phyloP scores from a whole-genome alignment of 2,797 vertebrate genomes.

The Hemibagrus guttatus region DNA sequence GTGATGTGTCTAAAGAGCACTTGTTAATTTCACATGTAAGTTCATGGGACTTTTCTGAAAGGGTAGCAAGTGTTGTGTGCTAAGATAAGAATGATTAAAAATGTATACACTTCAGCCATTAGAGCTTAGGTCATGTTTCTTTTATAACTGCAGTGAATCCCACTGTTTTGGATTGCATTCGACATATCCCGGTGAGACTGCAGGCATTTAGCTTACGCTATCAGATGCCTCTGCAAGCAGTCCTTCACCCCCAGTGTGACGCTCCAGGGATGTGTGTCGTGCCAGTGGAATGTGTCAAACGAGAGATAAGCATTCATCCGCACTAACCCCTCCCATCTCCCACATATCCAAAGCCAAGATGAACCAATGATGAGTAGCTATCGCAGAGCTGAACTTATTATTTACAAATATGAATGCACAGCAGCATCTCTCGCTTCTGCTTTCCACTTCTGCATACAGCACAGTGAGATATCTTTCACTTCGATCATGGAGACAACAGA shows the following conservation, averaged over 20 bases:
- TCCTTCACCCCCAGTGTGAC: constrained; percentile 35
- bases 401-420: constrained; percentile 17
- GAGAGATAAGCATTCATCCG: constrained; percentile 49
- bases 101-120: background rate
- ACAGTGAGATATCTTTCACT: constrained; percentile 9
- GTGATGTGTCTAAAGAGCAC: background rate
- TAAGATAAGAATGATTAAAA: background rate
- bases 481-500: background rate
- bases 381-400: constrained; percentile 29
- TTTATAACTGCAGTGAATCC: constrained; percentile 14
- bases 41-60: background rate
- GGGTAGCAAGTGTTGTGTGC: background rate
- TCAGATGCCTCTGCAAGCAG: constrained; percentile 39
- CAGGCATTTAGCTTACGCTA: constrained; percentile 41
- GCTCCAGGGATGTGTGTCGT: constrained; percentile 42
- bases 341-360: constrained; percentile 42
- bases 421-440: background rate
- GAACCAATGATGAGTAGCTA: constrained; percentile 44
- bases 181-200: constrained; percentile 31
- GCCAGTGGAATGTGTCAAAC: constrained; percentile 46
- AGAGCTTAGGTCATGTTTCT: constrained; percentile 8
- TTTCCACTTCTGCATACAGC: constrained; percentile 3
- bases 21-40: background rate
- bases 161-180: constrained; percentile 25
- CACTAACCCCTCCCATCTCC: constrained; percentile 34